phyloP scores from a whole-genome alignment of 2,797 vertebrate genomes.

The Setipinna tenuifilis region DNA sequence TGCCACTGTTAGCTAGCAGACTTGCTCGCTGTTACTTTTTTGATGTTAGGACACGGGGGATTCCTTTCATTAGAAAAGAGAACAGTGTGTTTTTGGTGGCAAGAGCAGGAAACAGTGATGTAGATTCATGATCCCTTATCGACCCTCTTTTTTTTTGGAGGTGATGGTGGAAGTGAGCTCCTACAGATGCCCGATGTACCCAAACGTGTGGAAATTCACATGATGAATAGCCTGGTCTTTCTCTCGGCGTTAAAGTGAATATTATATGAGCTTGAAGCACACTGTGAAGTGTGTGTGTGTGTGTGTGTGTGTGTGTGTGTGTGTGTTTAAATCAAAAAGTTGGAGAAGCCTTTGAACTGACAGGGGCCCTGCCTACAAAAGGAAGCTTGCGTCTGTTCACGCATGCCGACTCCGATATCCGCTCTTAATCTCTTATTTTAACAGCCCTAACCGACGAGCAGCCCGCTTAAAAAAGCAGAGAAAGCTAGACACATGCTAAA shows the following conservation, averaged over 20 bases:
- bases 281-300: constrained; percentile 41
- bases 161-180: background rate
- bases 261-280: constrained; percentile 44
- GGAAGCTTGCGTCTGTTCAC: constrained; percentile 58
- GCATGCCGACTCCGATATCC: background rate
- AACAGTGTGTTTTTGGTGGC: background rate
- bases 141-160: background rate
- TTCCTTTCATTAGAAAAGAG: background rate
- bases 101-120: background rate
- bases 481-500: background rate
- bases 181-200: too few species aligned
- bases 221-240: background rate
- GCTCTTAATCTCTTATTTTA: background rate
- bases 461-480: background rate
- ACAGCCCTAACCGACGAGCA: background rate
- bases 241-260: constrained; percentile 57
- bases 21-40: background rate
- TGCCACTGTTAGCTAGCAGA: background rate
- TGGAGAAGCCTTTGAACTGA: constrained; percentile 66
- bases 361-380: constrained; percentile 59
- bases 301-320: constrained; percentile 21
- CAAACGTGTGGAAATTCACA: background rate
- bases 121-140: too few species aligned
- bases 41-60: background rate
- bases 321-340: background rate